Base-by-base conservation (phyloP, 2,888 invertebrate species). In the Ichneumoninae sp. region DNA sequence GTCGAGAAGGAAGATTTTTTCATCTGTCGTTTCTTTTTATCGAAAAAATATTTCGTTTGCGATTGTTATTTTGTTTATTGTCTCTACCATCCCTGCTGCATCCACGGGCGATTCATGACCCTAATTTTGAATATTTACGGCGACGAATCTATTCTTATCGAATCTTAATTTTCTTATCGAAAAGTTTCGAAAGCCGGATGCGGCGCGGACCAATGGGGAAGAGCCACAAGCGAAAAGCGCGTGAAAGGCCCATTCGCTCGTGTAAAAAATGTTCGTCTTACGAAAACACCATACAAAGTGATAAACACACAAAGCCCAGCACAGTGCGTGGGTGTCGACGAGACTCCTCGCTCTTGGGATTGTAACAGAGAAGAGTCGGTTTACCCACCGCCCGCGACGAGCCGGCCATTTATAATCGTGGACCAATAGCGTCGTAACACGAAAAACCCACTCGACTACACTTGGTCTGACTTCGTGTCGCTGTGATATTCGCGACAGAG, bases 371-470 rank as follows among this genome's bases (percentile, higher is more conserved):
- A 30, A 36, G 68, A n/a, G 47, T 47, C 44, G 44, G 16, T 16
- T 40, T 26, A 40, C 7, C 57, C 52, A 68, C 52, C 7, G 52
- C 13, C 40, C 40, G 44, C 16, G 16, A 47, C 19, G 16, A 22
- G 68, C 50, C 71, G 44, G 72, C 71, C 60, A 50, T 83, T 36
- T 57, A 47, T 30, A 71, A 83, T 86, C 90, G 90, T 88, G 90
- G 89, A 91, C 93, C 92, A 93, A 93, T 93, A 86, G 86, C 80
- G 83, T 88, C 70, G 86, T 86, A 92, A 92, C 93, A 93, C 93
- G 93, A 93, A 90, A 89, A 90, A 85, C 68, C 26, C n/a, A 44
- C 22, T 71, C 76, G 68, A 52, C 60, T 54, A 72, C 60, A 80
- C 54, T 80, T 70, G 75, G 57, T 47, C 54, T 71, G 75, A 19